A percentile compares a stretch with the other conserved stretches of the same genome.
Conservation (phyloP, 2,797 vertebrate species). For the Danio jaintianensis region DNA sequence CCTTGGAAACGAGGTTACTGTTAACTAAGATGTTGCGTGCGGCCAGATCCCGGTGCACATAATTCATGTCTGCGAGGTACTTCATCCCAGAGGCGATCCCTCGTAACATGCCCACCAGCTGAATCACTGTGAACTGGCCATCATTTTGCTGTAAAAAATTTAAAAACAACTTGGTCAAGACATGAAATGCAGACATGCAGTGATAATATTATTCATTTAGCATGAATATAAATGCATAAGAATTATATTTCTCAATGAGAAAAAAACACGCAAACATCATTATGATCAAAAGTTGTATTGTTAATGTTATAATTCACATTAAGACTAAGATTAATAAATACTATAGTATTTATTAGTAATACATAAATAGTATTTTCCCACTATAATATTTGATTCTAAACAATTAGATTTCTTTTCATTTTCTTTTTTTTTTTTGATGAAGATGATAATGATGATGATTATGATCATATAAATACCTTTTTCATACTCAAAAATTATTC, state of each 20-base stretch:
- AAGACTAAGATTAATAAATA: too few species aligned
- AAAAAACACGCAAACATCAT: too few species aligned
- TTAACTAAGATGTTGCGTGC: slow-evolving; percentile 98
- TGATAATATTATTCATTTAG: neutral
- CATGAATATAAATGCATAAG: neutral
- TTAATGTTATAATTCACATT: too few species aligned
- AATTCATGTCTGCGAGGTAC: slow-evolving; percentile 98
- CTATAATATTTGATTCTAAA: too few species aligned
- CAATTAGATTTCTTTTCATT: too few species aligned
- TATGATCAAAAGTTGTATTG: too few species aligned
- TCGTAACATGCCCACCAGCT: slow-evolving; percentile 96
- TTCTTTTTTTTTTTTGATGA: too few species aligned
- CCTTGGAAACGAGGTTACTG: slow-evolving; percentile 98
- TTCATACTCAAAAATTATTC: too few species aligned
- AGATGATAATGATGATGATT: too few species aligned
- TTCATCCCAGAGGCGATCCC: slow-evolving; percentile 98
- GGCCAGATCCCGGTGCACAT: slow-evolving; percentile 95
- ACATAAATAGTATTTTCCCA: too few species aligned
- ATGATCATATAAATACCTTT: too few species aligned
- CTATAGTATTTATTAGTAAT: too few species aligned
- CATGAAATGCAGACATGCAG: neutral
- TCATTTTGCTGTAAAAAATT: slow-evolving; percentile 89
- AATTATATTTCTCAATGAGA: neutral
- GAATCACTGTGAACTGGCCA: slow-evolving; percentile 98
- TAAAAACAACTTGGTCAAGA: neutral